Percentiles rank a stretch among this genome's conserved stretches.
phyloP scores from a whole-genome alignment of 1,140 invertebrate genomes.

The Trichoplusia ni region DNA sequence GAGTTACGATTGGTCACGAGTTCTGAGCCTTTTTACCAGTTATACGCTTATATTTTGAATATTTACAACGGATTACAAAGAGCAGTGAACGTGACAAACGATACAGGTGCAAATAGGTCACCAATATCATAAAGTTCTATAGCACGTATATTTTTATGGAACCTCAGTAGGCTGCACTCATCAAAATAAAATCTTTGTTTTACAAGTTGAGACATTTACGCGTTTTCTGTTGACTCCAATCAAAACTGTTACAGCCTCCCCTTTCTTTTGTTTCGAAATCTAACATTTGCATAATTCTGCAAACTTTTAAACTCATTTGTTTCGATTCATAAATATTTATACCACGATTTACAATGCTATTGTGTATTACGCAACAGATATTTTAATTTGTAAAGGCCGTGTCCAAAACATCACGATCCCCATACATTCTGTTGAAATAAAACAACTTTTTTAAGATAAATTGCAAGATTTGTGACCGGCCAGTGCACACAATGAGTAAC shows the following conservation, averaged over 20 bases:
- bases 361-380: too few relatives aligned
- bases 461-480: slow-evolving; percentile 23
- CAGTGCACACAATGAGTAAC: slow-evolving; percentile 51
- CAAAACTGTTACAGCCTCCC: slow-evolving; percentile 20
- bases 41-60: too few relatives aligned
- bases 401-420: not conserved
- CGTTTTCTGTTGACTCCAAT: slow-evolving; percentile 8
- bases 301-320: too few relatives aligned
- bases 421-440: slow-evolving; percentile 22
- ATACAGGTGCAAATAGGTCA: slow-evolving; percentile 23
- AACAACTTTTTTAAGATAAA: slow-evolving; percentile 32
- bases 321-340: too few relatives aligned
- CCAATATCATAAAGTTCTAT: slow-evolving; percentile 9
- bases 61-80: too few relatives aligned
- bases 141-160: slow-evolving; percentile 15
- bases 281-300: not conserved
- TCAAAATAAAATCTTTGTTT: slow-evolving; percentile 22
- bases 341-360: too few relatives aligned
- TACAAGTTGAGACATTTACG: slow-evolving; percentile 15
- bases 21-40: too few relatives aligned
- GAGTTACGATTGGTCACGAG: too few relatives aligned
- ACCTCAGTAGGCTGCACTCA: not conserved
- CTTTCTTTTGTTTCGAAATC: slow-evolving; percentile 3
- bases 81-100: too few relatives aligned
- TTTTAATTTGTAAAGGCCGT: slow-evolving; percentile 1